phyloP scores from a whole-genome alignment of 92 coral and sea anemone genomes.

The Epizoanthus ramosus region DNA sequence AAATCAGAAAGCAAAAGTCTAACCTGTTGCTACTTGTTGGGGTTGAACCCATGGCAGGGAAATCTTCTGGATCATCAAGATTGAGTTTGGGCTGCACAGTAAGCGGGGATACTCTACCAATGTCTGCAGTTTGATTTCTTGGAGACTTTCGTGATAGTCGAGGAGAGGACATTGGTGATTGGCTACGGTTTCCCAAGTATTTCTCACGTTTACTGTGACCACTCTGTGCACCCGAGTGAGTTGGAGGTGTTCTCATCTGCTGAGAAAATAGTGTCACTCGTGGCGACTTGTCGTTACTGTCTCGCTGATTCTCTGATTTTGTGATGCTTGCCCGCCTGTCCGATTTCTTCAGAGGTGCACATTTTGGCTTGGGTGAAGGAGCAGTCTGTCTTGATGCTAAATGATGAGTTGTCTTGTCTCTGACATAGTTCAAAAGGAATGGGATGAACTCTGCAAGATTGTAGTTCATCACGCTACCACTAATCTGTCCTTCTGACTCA shows the following conservation, averaged over 20 bases:
- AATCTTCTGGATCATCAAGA: conserved; percentile 83
- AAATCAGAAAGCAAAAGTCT: too few relatives aligned
- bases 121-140: conserved; percentile 49
- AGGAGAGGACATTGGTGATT: conserved; percentile 74
- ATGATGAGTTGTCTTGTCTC: conserved; percentile 86
- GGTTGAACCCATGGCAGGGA: conserved; percentile 77
- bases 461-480: neutral
- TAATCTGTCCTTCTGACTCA: neutral
- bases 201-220: conserved; percentile 56
- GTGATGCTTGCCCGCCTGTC: conserved; percentile 41
- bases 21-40: conserved; percentile 34
- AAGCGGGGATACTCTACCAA: conserved; percentile 54
- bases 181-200: conserved; percentile 42
- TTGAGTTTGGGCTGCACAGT: conserved; percentile 58
- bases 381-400: conserved; percentile 76
- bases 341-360: conserved; percentile 34
- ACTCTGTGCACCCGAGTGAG: conserved; percentile 36
- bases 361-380: conserved; percentile 75
- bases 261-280: conserved; percentile 71
- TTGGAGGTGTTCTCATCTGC: conserved; percentile 59
- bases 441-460: conserved; percentile 75
- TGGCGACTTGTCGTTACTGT: conserved; percentile 51
- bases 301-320: conserved; percentile 22
- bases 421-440: conserved; percentile 88
- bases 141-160: conserved; percentile 68